Evolutionary conservation across 1,140 invertebrate genomes (phyloP).

Genomic region (Melitaea cinxia): DNA sequence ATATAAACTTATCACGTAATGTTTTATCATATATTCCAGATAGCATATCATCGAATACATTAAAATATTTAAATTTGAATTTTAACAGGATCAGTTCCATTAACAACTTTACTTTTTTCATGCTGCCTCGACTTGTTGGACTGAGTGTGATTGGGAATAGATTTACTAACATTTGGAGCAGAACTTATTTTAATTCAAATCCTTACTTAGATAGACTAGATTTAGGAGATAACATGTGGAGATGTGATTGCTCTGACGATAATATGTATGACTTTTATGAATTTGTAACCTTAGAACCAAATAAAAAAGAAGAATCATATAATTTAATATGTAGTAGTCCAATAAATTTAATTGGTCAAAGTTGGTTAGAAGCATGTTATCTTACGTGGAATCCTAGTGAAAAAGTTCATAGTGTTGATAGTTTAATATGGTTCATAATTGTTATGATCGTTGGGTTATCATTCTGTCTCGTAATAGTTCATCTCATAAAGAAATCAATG

Average conservation of each 20-base stretch:
- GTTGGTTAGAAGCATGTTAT: constrained; percentile 86
- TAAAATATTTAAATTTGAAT: constrained; percentile 83
- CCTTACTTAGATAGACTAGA: constrained; percentile 81
- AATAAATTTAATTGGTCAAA: constrained; percentile 82
- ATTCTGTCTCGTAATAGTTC: constrained; percentile 75
- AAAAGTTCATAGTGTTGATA: constrained; percentile 70
- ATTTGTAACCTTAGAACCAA: constrained; percentile 82
- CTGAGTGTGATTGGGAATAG: constrained; percentile 86
- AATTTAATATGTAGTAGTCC: constrained; percentile 84
- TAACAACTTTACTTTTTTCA: constrained; percentile 81
- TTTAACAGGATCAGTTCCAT: constrained; percentile 80
- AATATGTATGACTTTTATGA: constrained; percentile 83
- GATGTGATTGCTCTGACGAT: constrained; percentile 84
- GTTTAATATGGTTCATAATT: constrained; percentile 84
- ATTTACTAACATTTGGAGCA: constrained; percentile 83
- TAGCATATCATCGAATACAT: constrained; percentile 79
- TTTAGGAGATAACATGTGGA: constrained; percentile 87
- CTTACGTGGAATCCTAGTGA: constrained; percentile 81
- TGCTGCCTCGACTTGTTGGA: constrained; percentile 80
- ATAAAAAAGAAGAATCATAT: constrained; percentile 80
- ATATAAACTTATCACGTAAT: constrained; percentile 83
- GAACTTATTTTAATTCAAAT: constrained; percentile 84
- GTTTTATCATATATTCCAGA: constrained; percentile 82
- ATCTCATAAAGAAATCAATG: constrained; percentile 82
- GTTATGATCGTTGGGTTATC: constrained; percentile 80